Percentiles rank a stretch among this genome's conserved stretches.
Evolutionary conservation across 2,113 vertebrate genomes (phyloP).

Genomic region (Bucco capensis): DNA sequence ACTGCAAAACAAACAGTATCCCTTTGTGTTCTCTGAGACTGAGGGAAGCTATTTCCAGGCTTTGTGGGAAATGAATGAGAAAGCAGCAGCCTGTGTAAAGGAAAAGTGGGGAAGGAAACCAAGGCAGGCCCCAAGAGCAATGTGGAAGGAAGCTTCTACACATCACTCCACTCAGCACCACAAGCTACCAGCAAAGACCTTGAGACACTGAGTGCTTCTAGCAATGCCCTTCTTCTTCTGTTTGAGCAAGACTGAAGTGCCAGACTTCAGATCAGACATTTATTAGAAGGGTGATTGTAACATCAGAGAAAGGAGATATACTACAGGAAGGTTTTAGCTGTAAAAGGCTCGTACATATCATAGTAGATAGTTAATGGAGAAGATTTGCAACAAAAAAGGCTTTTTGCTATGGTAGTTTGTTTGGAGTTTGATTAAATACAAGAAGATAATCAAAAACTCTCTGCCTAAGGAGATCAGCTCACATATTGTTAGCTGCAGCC

Average conservation of each 20-base stretch:
- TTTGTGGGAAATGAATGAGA: background rate
- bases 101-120: background rate
- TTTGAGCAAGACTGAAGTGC: background rate
- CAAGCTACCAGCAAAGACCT: background rate
- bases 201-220: background rate
- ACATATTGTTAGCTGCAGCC: too few species aligned
- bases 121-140: background rate
- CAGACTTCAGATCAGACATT: background rate
- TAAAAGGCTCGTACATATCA: background rate
- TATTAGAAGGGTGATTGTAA: background rate
- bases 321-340: background rate
- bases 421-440: too few species aligned
- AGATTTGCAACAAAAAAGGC: too few species aligned
- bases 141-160: background rate
- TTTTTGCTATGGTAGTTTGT: too few species aligned
- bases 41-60: background rate
- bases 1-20: background rate
- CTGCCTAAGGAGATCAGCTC: too few species aligned
- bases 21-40: background rate
- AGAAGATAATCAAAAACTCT: too few species aligned
- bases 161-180: background rate
- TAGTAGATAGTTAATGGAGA: too few species aligned
- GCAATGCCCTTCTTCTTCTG: background rate
- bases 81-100: background rate
- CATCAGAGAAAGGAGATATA: background rate